Evolutionary conservation across 2,888 invertebrate species (phyloP), one percentile per base, ranked within the genome.

Genomic region (Morinoia aosen): DNA sequence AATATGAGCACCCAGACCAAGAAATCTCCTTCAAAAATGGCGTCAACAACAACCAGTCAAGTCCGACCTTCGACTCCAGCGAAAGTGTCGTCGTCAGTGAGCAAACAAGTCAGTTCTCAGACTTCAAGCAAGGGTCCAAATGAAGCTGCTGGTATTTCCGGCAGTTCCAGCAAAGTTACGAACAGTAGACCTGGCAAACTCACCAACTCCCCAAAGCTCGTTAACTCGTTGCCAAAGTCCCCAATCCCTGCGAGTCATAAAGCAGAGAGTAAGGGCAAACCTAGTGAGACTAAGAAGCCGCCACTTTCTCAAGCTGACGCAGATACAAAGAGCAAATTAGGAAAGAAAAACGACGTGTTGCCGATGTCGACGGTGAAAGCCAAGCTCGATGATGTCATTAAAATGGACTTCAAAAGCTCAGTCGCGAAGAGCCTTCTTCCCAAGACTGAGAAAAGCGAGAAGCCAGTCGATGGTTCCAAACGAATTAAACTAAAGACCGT

Each of bases 211-310:
- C 93, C 93, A 11, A 93, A 93, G 25, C n/a, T 93, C 14, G 93
- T 93, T 57, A 93, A 93, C 57, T 93, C 93, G 5, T 93, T 93
- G 57, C 93, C 93, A 56, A 93, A 93, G 93, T 93, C 57, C 11
- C 93, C 93, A 12, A 93, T 93, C 93, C 33, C 93, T 8, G 58
- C 93, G 12, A 93, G 93, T n/a, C 58, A 93, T 57, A 93, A 93
- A 93, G 48, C 57, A n/a, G 93, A 93, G 25, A 57, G 93, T 57
- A 90, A 90, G 19, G 40, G 40, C 58, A 93, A 48, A 90, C 48
- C 90, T 39, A 40, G 90, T 90, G 40, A 90, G 90, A 48, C 39
- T 14, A 76, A 76, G 33, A 76, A 76, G 25, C 10, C 25, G 33
- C 25, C 33, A 76, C 8, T 76, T 76, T 33, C 76, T 76, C 76